Evolutionary conservation across 2,797 vertebrate genomes (phyloP).

Genomic region (Lutra lutra): DNA sequence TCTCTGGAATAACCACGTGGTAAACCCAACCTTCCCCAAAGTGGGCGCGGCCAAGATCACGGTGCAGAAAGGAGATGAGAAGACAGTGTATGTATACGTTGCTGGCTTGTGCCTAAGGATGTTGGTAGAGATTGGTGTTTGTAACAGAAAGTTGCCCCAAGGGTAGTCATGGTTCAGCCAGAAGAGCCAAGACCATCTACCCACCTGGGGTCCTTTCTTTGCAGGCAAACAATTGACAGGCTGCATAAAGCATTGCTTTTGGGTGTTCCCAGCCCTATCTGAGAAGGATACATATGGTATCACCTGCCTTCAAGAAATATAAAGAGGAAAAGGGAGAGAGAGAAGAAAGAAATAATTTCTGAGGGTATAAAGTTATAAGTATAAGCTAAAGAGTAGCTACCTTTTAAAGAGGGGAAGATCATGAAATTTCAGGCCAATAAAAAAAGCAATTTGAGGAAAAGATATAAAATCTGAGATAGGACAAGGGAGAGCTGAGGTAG

Average conservation of each 20-base stretch:
- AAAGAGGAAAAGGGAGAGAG: background rate
- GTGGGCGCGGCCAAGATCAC: conserved; percentile 89
- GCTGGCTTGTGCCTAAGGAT: background rate
- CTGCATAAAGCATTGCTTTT: fast-evolving
- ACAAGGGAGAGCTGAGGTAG: background rate
- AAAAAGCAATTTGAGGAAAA: background rate
- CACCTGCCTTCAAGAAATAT: background rate
- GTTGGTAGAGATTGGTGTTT: background rate
- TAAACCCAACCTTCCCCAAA: conserved; percentile 88
- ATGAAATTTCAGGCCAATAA: background rate
- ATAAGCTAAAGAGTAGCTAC: background rate
- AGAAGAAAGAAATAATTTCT: background rate
- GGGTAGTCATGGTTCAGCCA: background rate
- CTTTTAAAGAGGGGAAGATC: background rate
- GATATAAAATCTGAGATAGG: background rate
- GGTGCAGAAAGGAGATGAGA: conserved; percentile 83
- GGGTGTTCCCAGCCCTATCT: background rate
- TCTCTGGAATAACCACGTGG: conserved; percentile 90
- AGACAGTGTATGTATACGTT: conserved; percentile 85
- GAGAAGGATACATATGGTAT: too few relatives aligned
- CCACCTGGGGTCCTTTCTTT: background rate
- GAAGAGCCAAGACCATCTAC: background rate
- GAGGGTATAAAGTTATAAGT: background rate
- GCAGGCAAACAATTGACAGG: background rate
- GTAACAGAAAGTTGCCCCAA: background rate